phyloP scores from a whole-genome alignment of 2,113 vertebrate genomes.

The Periophthalmus modestus region DNA sequence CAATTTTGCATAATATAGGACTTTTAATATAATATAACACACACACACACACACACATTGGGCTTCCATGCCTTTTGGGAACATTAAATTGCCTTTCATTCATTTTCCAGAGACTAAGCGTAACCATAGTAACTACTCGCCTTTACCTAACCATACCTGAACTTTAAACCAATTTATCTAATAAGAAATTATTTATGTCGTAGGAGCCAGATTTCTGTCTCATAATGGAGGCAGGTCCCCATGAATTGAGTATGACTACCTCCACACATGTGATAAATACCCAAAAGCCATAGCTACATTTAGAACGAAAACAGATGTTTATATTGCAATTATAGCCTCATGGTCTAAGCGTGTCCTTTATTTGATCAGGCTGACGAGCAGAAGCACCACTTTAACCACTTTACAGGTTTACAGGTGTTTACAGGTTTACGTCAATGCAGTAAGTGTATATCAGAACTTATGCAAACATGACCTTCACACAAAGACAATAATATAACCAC shows the following conservation, averaged over 20 bases:
- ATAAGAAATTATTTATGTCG: too few species aligned
- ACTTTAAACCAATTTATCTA: too few species aligned
- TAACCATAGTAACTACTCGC: too few species aligned
- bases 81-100: too few species aligned
- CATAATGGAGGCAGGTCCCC: too few species aligned
- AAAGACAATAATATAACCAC: neutral
- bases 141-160: too few species aligned
- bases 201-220: too few species aligned
- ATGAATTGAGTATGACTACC: neutral
- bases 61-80: too few species aligned
- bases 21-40: too few species aligned
- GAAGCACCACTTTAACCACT: neutral
- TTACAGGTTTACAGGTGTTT: constrained; percentile 7
- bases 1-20: too few species aligned
- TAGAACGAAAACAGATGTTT: neutral
- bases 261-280: neutral
- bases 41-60: too few species aligned
- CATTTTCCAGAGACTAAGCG: too few species aligned
- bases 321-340: neutral
- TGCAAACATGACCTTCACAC: neutral
- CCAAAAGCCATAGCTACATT: neutral
- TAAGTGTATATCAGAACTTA: neutral
- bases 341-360: neutral
- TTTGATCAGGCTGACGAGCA: neutral
- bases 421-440: neutral